Evolutionary conservation across 2,888 invertebrate genomes (phyloP), one percentile per base, ranked within the genome.

Genomic region (Lochmaea crataegi): DNA sequence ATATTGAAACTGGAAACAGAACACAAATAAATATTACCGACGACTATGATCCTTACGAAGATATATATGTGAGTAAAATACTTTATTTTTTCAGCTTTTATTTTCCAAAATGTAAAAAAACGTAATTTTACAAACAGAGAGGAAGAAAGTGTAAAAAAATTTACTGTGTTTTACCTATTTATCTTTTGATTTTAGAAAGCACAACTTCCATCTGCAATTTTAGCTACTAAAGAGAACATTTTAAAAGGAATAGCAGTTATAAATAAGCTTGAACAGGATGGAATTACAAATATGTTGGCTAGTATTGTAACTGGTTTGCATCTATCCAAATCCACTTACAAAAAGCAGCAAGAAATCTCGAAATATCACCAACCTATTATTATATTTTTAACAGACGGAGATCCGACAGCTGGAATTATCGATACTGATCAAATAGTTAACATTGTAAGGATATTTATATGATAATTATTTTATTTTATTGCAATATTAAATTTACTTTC

Each of bases 311-410:
- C 61, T 16, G 61, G 41, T 22, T 18, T 63, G 16, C 61, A 63
- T 63, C 10, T 63, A 63, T 10, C 61, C 16, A 63, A 42, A 63
- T 63, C 16, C 1, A 63, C 38, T 16, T 63, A 16, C 9, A 45
- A 63, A 63, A 63, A 63, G 12, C 38, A 63, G 10, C 14, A 38
- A 41, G 41, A 63, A 18, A 16, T 41, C 9, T 38, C 60, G 2
- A 53, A 53, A 26, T 18, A 60, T 60, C 61, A 42, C 11, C 61
- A 63, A 84, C 90, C 92, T 0, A 89, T 91, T 65, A 89, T 92
- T 56, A 89, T 92, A 60, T 92, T 92, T 87, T 84, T 92, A 75
- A 92, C 92, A 0, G 91, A 92, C 84, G 92, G 92, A 57, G 90
- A 91, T 79, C 90, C 92, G 7, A 92, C 91, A 2, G 89, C 90